Evolutionary conservation across 2,113 vertebrate species (phyloP).

Genomic region (Maccullochella peelii): DNA sequence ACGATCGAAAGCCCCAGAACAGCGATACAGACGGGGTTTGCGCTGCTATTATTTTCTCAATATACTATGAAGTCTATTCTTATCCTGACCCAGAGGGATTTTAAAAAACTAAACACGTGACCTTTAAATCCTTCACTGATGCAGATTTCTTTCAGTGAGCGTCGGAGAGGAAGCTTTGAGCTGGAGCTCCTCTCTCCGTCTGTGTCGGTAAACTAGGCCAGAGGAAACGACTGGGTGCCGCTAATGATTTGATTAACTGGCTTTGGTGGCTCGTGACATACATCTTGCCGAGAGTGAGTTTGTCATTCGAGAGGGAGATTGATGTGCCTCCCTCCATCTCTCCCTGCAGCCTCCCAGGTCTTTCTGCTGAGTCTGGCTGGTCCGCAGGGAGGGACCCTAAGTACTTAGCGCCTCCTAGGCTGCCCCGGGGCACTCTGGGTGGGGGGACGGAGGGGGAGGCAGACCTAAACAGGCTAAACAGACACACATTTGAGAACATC

Average conservation of each 20-base stretch:
- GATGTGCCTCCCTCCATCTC: conserved; percentile 59
- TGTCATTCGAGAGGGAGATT: conserved; percentile 78
- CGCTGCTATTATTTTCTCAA: not conserved
- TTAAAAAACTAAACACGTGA: not conserved
- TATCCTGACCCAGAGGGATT: not conserved
- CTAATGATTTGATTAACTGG: conserved; percentile 85
- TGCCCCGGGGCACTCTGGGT: conserved; percentile 31
- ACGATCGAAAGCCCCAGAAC: too few species aligned
- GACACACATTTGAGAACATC: not conserved
- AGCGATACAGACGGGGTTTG: too few species aligned
- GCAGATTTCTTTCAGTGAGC: not conserved
- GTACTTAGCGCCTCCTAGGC: conserved; percentile 64
- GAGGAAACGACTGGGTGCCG: conserved; percentile 51
- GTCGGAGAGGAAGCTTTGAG: not conserved
- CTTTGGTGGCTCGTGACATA: conserved; percentile 75
- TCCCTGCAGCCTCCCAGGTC: conserved; percentile 42
- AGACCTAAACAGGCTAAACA: conserved; percentile 30
- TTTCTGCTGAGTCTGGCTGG: conserved; percentile 71
- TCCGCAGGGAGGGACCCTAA: conserved; percentile 52
- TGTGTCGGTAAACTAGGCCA: conserved; percentile 73
- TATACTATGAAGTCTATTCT: not conserved
- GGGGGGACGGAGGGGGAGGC: not conserved
- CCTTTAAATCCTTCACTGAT: not conserved
- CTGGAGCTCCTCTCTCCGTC: not conserved
- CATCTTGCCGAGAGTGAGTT: conserved; percentile 80